phyloP scores from a whole-genome alignment of 2,888 invertebrate genomes.

The Oscheius sp. region DNA sequence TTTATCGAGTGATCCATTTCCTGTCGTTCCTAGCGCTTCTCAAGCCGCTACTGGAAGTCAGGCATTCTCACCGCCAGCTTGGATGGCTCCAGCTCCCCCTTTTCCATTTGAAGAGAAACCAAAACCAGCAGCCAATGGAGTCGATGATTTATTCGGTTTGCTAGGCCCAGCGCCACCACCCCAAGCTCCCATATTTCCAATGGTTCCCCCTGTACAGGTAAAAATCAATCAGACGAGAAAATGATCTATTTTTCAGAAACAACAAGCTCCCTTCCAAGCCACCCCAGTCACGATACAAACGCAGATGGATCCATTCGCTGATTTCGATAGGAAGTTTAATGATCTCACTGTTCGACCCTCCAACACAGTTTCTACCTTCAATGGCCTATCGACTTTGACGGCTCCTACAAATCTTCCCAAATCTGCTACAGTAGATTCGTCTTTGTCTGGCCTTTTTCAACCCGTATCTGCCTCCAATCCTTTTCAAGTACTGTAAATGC shows the following conservation, averaged over 20 bases:
- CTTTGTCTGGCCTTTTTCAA: background rate
- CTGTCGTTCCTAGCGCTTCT: background rate
- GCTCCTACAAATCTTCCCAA: slow-evolving; percentile 1
- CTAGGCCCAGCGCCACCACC: background rate
- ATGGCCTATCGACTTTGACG: background rate
- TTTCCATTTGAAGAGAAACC: slow-evolving; percentile 2
- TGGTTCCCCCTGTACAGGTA: background rate
- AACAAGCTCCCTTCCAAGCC: no score
- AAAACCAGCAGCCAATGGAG: background rate
- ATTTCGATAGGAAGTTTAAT: slow-evolving; percentile 28
- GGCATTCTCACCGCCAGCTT: slow-evolving; percentile 38
- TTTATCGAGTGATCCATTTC: slow-evolving; percentile 16
- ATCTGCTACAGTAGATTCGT: slow-evolving; percentile 16
- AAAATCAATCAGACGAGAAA: background rate
- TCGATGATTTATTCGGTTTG: background rate
- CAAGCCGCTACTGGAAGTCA: no score
- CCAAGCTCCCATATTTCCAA: background rate
- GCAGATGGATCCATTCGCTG: slow-evolving; percentile 18
- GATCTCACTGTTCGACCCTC: slow-evolving; percentile 19
- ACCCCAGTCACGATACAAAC: no score
- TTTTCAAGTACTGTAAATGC: background rate
- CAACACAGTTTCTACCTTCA: slow-evolving; percentile 4
- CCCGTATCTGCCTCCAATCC: slow-evolving; percentile 3
- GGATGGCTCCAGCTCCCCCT: slow-evolving; percentile 39
- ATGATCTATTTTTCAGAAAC: no score